Base-by-base conservation (phyloP, 2,888 invertebrate species). In the Lepidocyrtoides sp. region DNA sequence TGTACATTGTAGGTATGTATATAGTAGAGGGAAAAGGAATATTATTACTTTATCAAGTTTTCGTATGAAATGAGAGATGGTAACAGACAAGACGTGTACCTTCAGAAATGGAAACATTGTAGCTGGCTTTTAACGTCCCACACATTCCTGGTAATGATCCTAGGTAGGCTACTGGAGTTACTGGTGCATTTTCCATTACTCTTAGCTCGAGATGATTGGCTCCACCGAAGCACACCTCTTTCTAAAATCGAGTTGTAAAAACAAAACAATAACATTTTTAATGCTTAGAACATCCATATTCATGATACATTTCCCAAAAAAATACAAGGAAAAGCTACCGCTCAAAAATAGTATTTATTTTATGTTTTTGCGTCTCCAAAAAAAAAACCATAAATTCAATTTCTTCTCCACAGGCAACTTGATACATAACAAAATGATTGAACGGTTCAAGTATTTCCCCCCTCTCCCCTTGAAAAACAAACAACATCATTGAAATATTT, bases 151-250 rank as follows among this genome's bases (percentile, higher is more conserved):
- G 77, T 48, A 87, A 83, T 48, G 84, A 72, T n/a, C 92, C 93
- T 10, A 92, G 75, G 26, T 66, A 72, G 0, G 79, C 44, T 2
- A 81, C 54, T 12, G 86, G 79, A 23, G 69, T 51, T 4, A 48
- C 63, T 5, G 85, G 84, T 75, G 92, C 92, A 51, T 93, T 94
- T 79, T 94, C 94, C 93, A 94, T 93, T 3, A 94, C 92, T 82
- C 82, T 79, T n/a, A 93, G 7, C 0, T 89, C 79, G 17, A 93
- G 48, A 20, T 32, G 83, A 10, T 60, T 63, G 17, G 90, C 82
- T 12, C 93, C 94, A 1, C 87, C 91, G 63, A 94, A 94, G 63
- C 94, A 94, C 14, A 93, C 23, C 44, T 91, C 89, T 69, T 93
- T 90, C 94, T 94, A 26, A 7, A 63, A 29, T 12, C 2, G 17